phyloP scores from a whole-genome alignment of 2,797 vertebrate genomes.

The Anguilla obscura region DNA sequence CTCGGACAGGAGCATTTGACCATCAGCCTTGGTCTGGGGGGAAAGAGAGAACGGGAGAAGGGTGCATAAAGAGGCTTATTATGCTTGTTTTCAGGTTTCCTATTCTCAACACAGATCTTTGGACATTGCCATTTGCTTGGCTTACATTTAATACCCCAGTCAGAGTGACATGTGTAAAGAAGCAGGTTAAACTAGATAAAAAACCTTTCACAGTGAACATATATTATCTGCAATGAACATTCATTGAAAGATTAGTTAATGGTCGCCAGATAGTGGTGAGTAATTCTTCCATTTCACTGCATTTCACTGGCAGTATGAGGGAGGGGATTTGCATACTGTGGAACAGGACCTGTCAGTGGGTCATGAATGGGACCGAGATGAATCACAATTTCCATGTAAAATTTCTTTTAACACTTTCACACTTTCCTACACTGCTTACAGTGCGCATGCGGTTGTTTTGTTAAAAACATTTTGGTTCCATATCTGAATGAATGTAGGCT shows the following conservation, averaged over 20 bases:
- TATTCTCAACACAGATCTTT: neutral
- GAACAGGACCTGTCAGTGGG: too few relatives aligned
- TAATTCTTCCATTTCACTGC: neutral
- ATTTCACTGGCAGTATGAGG: neutral
- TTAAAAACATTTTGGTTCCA: neutral
- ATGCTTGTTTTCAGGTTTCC: neutral
- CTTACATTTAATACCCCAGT: neutral
- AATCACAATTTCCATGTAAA: neutral
- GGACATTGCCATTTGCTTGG: neutral
- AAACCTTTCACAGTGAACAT: neutral
- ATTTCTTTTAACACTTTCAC: neutral
- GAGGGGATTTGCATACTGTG: too few relatives aligned
- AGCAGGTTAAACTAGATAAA: neutral
- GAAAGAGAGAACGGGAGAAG: neutral
- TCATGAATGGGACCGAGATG: too few relatives aligned
- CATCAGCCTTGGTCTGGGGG: slow-evolving; percentile 79
- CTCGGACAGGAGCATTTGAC: slow-evolving; percentile 78
- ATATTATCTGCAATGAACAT: neutral
- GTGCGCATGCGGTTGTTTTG: too few relatives aligned
- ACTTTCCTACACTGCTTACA: neutral
- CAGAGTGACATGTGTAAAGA: neutral
- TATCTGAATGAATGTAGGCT: neutral
- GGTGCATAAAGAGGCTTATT: neutral
- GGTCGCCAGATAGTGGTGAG: slow-evolving; percentile 19
- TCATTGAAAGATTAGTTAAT: slow-evolving; percentile 30